Evolutionary conservation across 23 tunicate species (phyloP), one percentile per base, ranked within the genome.

Genomic region (Ascidia mentula): DNA sequence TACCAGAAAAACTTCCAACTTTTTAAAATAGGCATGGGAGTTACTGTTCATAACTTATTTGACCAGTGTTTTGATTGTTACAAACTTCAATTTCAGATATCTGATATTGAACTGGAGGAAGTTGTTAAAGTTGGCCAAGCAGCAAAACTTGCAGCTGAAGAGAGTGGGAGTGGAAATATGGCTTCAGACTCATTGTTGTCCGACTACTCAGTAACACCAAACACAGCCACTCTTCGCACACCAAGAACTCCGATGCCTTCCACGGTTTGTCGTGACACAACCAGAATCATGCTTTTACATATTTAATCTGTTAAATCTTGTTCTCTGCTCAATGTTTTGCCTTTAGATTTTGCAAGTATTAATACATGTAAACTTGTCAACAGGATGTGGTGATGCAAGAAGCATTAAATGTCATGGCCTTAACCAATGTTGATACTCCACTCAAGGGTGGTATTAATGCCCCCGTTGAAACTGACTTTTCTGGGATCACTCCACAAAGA

Each of bases 61-160:
- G n/a, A n/a, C n/a, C n/a, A n/a, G n/a, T n/a, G n/a, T n/a, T n/a
- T n/a, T n/a, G n/a, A n/a, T n/a, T n/a, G n/a, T n/a, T n/a, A n/a
- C n/a, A n/a, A n/a, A n/a, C n/a, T n/a, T 45, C 18, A 79, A 37
- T 80, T 79, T 12, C 80, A 96, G 85, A 96, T 96, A n/a, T 83
- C 99, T 37, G 99, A 96, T 75, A 78, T 69, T 26, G 99, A 96
- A 40, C 72, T 96, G 80, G 97, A 96, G 60, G 99, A 96, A 77
- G 99, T 96, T 26, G 91, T 96, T 6, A 96, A 96, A 81, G 94
- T 91, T 59, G 99, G 99, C 13, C 96, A 96, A 84, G 89, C 84
- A 31, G 97, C 99, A 0, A 89, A 96, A 69, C 70, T 94, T 35
- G 89, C 89, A 17, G 84, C 86, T 12, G 90, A 86, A 35, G 90